These are phyloP conservation scores for Charina bottae DNA, from an alignment of 2,113 vertebrate species.

Conservation along the genomic window DNA sequence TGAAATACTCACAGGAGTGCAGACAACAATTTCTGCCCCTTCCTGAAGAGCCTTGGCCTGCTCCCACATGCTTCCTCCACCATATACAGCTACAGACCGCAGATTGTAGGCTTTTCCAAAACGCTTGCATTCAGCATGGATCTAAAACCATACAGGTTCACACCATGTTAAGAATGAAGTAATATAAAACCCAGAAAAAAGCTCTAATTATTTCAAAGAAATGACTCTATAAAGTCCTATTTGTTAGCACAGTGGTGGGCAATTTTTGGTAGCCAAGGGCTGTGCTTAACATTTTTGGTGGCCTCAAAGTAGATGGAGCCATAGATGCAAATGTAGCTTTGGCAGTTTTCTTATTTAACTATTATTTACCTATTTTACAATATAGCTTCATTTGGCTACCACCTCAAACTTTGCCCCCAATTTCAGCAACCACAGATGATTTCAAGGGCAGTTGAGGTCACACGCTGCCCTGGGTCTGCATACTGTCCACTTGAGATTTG, in stretches of 20 bases:
- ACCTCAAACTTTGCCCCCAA: neutral
- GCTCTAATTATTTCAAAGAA: neutral
- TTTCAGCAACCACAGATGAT: neutral
- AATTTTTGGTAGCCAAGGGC: neutral
- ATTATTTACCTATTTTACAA: neutral
- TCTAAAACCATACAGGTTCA: slow-evolving; percentile 69
- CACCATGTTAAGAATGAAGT: neutral
- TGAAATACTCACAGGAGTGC: slow-evolving; percentile 90
- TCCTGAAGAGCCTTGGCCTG: slow-evolving; percentile 98
- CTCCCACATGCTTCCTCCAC: slow-evolving; percentile 99
- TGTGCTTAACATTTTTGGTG: neutral
- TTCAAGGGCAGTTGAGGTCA: neutral
- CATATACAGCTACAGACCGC: slow-evolving; percentile 95
- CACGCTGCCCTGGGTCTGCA: neutral
- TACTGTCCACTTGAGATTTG: neutral
- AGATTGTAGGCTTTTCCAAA: slow-evolving; percentile 97
- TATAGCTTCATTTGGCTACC: neutral
- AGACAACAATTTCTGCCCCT: slow-evolving; percentile 98
- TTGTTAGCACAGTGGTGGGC: neutral
- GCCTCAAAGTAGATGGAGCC: neutral
- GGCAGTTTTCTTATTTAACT: neutral
- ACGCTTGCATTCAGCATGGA: slow-evolving; percentile 96
- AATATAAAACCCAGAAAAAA: neutral
- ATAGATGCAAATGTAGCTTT: neutral
- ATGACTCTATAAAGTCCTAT: neutral